A percentile compares a stretch with the other conserved stretches of the same genome.
Evolutionary conservation across 2,797 vertebrate species (phyloP).

Genomic region (Parauchenoglanis punctatus): DNA sequence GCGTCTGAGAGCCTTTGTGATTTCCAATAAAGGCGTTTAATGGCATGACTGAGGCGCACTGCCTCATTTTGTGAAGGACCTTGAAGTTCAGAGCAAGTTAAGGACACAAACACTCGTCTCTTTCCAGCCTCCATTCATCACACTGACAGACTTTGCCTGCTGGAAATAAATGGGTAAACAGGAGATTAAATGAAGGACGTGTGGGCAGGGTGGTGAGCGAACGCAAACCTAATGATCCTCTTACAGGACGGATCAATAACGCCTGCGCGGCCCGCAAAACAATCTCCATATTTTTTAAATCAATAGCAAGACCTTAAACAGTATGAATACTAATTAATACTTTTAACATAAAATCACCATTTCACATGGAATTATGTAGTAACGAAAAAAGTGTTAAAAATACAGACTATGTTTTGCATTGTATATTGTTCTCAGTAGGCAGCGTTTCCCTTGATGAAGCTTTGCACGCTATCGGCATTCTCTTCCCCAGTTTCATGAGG

Average conservation of each 20-base stretch:
- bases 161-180: constrained; percentile 76
- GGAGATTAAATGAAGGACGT: constrained; percentile 62
- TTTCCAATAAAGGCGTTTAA: constrained; percentile 43
- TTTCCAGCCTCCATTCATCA: constrained; percentile 74
- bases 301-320: not conserved
- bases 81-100: constrained; percentile 69
- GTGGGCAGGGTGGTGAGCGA: not conserved
- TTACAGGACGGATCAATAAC: not conserved
- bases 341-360: not conserved
- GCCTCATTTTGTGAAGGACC: constrained; percentile 48
- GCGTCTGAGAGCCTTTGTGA: constrained; percentile 31
- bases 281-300: not conserved
- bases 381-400: too few species aligned
- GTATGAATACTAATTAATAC: not conserved
- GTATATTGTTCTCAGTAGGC: too few species aligned
- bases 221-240: not conserved
- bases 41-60: constrained; percentile 17
- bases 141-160: constrained; percentile 71
- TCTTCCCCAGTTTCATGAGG: too few species aligned
- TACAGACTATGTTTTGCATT: too few species aligned
- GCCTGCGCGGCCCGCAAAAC: not conserved
- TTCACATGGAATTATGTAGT: not conserved
- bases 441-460: too few species aligned
- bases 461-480: too few species aligned
- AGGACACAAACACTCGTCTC: constrained; percentile 73